Percentiles rank a stretch among this genome's conserved stretches.
phyloP scores from a whole-genome alignment of 2,113 vertebrate genomes.

The Mirza zaza region DNA sequence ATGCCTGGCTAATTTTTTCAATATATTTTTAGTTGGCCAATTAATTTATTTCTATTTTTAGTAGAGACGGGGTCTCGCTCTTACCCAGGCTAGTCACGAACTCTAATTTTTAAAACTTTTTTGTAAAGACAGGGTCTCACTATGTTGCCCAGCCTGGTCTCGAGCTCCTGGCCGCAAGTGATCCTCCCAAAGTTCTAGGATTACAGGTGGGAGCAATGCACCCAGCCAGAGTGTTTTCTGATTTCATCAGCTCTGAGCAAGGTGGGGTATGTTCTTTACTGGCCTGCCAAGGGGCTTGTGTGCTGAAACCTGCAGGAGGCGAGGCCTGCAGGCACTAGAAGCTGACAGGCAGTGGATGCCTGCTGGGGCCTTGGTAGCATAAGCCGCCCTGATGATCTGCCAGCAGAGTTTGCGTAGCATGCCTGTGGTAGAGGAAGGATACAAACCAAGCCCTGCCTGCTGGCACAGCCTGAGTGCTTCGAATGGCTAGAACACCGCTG shows the following conservation, averaged over 20 bases:
- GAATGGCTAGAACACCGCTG: neutral
- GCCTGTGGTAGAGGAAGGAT: neutral
- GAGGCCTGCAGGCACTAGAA: neutral
- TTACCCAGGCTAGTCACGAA: no score
- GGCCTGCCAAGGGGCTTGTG: neutral
- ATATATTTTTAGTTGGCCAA: no score
- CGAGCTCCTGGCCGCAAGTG: no score
- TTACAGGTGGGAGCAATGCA: no score
- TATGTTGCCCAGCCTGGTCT: no score
- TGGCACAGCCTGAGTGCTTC: neutral
- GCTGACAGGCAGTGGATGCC: neutral
- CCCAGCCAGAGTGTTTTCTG: neutral
- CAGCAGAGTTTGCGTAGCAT: neutral
- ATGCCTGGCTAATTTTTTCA: no score
- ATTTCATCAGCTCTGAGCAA: neutral
- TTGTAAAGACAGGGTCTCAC: no score
- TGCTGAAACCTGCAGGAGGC: neutral
- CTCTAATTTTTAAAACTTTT: no score
- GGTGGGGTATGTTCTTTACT: neutral
- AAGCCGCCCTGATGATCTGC: neutral
- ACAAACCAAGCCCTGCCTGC: neutral
- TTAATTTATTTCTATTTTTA: no score
- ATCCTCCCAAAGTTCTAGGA: no score
- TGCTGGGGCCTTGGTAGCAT: neutral
- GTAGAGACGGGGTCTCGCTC: no score